These are phyloP conservation scores for Machimus rusticus DNA, from an alignment of 2,888 invertebrate genomes.

Conservation along the genomic window DNA sequence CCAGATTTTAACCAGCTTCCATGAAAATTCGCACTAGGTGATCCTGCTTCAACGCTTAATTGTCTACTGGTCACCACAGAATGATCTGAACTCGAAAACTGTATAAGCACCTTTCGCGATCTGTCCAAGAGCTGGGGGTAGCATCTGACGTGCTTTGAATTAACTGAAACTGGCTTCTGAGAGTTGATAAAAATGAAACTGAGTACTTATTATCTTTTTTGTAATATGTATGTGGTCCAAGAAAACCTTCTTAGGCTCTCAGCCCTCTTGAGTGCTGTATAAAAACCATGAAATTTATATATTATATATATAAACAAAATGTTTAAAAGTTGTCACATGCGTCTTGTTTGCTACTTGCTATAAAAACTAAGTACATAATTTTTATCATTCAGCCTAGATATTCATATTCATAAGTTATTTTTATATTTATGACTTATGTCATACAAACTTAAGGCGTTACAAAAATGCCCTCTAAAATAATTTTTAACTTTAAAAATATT, in stretches of 20 bases:
- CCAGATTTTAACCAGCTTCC: neutral
- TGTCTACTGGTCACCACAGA: neutral
- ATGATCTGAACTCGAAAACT: neutral
- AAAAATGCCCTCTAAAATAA: too few relatives aligned
- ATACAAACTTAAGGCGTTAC: too few relatives aligned
- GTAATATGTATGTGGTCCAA: neutral
- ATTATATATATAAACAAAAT: too few relatives aligned
- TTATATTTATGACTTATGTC: too few relatives aligned
- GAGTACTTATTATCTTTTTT: neutral
- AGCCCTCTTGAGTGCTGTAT: neutral
- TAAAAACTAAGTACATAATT: neutral
- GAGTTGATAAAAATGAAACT: neutral
- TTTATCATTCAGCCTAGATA: too few relatives aligned
- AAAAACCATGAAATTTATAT: neutral
- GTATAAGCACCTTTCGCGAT: neutral
- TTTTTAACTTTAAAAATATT: too few relatives aligned
- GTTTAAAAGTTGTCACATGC: neutral
- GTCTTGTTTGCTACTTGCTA: neutral
- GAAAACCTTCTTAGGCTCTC: neutral
- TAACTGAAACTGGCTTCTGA: neutral
- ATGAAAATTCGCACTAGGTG: neutral
- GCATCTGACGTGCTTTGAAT: neutral
- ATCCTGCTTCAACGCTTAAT: neutral
- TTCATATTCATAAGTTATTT: too few relatives aligned
- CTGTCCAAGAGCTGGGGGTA: neutral